Evolutionary conservation across 1,140 invertebrate species (phyloP), one percentile per base, ranked within the genome.

Genomic region (Whitmania pigra): DNA sequence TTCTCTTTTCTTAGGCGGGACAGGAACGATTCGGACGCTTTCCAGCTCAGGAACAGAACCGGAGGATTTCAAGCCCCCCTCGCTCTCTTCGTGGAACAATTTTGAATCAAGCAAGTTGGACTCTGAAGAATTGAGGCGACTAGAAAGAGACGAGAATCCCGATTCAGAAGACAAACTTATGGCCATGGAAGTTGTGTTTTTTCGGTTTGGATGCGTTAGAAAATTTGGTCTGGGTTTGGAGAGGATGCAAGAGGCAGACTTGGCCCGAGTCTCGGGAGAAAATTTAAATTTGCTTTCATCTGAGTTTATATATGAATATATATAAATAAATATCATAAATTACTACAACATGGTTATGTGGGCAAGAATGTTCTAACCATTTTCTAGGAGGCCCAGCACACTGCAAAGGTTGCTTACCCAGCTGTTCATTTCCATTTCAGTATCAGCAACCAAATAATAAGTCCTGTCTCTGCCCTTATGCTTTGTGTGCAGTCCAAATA

Each of bases 401-500:
- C 27, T 36, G 53, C 69, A 70, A 25, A 70, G 69, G 43, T 53
- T 49, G 53, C 53, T 54, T 7, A 70, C 69, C 69, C 69, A 70
- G n/a, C 25, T 70, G 22, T 53, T 53, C 69, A 70, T 70, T 49
- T 70, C 69, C 11, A 15, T 15, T 53, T 70, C 69, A 49, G 69
- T 70, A 9, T 40, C 69, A 53, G 69, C 69, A 20, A 49, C 69
- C 25, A 70, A 70, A 25, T 70, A 70, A 53, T 70, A 70, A n/a
- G 43, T 70, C 31, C 69, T 36, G 6, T 49, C 31, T 25, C 53
- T 36, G n/a, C 43, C 49, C n/a, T 70, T 70, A 54, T 70, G 69
- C 43, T 49, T 70, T 53, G 69, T 70, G 22, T 53, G 69, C 7
- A 70, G 69, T 43, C 69, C 53, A 70, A 70, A 70, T 25, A 70